These are phyloP conservation scores for Stenodera caucasica DNA, from an alignment of 2,888 invertebrate genomes.

Conservation along the genomic window DNA sequence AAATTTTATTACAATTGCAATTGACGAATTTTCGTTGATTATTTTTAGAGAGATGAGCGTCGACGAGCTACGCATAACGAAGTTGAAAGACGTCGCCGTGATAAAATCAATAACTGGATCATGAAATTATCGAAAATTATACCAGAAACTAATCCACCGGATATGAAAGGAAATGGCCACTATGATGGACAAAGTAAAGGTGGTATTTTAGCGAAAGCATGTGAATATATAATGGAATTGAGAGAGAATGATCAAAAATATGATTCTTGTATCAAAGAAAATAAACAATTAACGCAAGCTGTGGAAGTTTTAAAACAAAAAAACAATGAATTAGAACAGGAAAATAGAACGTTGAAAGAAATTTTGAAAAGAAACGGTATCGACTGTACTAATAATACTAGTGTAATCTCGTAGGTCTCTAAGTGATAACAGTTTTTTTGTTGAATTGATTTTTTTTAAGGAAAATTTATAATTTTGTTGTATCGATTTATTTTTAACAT, in stretches of 20 bases:
- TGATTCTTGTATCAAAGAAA: constrained; percentile 64
- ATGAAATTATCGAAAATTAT: constrained; percentile 88
- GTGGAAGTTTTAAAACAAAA: constrained; percentile 72
- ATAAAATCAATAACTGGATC: constrained; percentile 98
- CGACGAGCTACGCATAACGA: constrained; percentile 93
- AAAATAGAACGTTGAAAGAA: constrained; percentile 71
- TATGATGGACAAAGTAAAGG: constrained; percentile 83
- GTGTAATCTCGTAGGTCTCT: constrained; percentile 27
- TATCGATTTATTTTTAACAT: not conserved
- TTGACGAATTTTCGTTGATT: constrained; percentile 4
- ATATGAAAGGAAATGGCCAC: constrained; percentile 66
- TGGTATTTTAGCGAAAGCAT: constrained; percentile 92
- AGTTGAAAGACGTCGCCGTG: constrained; percentile 88
- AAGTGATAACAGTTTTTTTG: not conserved
- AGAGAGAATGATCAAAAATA: constrained; percentile 76
- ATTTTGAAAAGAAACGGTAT: constrained; percentile 70
- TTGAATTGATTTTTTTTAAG: not conserved
- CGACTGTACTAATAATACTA: constrained; percentile 40
- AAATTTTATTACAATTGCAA: not conserved
- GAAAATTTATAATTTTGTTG: not conserved
- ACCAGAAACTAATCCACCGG: constrained; percentile 63
- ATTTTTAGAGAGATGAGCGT: constrained; percentile 75
- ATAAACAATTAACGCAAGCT: constrained; percentile 72
- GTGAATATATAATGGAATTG: constrained; percentile 89
- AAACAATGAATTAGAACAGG: constrained; percentile 71